Evolutionary conservation across 37 sponge, comb jelly and placozoan species (phyloP), one percentile per base, ranked within the genome.

Genomic region (Theonella swinhoei): DNA sequence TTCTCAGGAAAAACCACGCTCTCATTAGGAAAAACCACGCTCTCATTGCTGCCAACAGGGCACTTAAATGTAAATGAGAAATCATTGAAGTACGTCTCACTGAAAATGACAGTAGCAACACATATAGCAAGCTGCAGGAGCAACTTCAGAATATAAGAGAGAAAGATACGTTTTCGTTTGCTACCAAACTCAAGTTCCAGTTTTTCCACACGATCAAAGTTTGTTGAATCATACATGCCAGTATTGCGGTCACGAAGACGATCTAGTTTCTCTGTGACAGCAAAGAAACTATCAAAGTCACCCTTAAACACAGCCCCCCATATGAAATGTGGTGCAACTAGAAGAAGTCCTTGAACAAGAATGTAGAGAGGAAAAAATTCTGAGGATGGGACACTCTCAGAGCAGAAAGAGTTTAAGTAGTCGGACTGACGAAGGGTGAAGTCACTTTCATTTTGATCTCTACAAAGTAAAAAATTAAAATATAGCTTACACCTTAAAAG

Each of bases 321-420:
- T 3, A 87, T 20, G 54, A 60, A 80, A 30, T 87, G 87, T 11
- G 87, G 87, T 4, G 81, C 87, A 14, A 87, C 29, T 9, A 87
- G 43, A 26, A 87, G 41, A n/a, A 87, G 38, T 17, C 74, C 87
- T 20, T 80, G 80, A 17, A 87, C 69, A 4, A 80, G 37, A 1
- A 87, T 64, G 63, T 47, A 80, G 32, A 87, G 39, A 1, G 74
- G 66, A 41, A 73, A 80, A 34, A 79, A 80, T 30, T 79, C 75
- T 29, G 72, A 28, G 41, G 33, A 4, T n/a, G 87, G 87, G 22
- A 87, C 68, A 29, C 69, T 80, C 17, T 64, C 37, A 24, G 68
- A 74, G 60, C 87, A 87, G 68, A 74, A 87, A 64, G 19, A 74
- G 72, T 87, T 87, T 0, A 87, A 11, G 31, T 80, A 87, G 7